phyloP scores from a whole-genome alignment of 2,797 vertebrate genomes.

The Lacerta viridis region DNA sequence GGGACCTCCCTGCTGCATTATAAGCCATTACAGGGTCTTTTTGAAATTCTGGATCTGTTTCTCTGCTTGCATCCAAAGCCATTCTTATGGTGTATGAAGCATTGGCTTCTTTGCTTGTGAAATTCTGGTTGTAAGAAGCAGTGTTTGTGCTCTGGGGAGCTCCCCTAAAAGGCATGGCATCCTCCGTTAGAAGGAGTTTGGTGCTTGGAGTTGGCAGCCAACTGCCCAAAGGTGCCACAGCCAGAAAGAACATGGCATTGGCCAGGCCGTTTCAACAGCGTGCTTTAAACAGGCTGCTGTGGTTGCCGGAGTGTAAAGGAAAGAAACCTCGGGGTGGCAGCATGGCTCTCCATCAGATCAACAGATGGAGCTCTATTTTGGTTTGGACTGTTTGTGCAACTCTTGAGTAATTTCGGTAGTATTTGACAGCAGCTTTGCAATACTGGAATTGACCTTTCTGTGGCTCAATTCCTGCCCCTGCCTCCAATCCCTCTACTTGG shows the following conservation, averaged over 20 bases:
- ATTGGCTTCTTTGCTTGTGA: not conserved
- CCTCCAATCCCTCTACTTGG: not conserved
- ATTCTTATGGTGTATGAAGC: not conserved
- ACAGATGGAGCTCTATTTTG: conserved; percentile 21
- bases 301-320: not conserved
- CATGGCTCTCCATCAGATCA: not conserved
- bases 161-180: not conserved
- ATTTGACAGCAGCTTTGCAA: not conserved
- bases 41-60: not conserved
- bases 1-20: not conserved
- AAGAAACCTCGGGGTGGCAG: not conserved
- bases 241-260: not conserved
- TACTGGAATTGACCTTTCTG: not conserved
- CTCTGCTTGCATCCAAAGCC: not conserved
- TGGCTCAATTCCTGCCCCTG: not conserved
- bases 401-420: not conserved
- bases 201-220: not conserved
- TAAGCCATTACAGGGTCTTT: not conserved
- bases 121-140: not conserved
- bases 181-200: not conserved
- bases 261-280: not conserved
- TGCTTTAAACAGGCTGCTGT: not conserved
- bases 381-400: conserved; percentile 15
- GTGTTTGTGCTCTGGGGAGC: not conserved
- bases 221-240: not conserved